Base-by-base conservation (phyloP, 2,113 vertebrate genomes). In the Aix galericulata region DNA sequence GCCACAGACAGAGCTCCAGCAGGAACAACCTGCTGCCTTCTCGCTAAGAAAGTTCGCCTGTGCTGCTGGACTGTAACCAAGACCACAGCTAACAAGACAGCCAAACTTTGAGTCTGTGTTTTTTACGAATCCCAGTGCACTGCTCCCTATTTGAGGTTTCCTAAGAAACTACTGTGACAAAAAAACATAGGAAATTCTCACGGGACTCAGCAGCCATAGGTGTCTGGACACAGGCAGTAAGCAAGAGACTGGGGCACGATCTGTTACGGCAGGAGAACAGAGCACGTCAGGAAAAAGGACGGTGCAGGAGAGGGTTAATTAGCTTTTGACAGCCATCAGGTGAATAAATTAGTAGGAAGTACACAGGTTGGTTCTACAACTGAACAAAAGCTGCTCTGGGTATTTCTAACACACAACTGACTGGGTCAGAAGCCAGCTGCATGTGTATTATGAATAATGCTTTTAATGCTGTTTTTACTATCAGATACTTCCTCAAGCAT, bases 191-290 rank as follows among this genome's bases (percentile, higher is more conserved):
- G 42, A 50, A 84, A 76, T 29, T 55, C 23, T 73, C 32, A 21
- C 38, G 32, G 50, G 74, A 55, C 0, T 0, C 6, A 2, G 5
- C 44, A 73, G 48, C 26, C 53, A 46, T 4, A 87, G 58, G 42
- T 2, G 0, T 13, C 50, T 67, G 38, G 42, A 46, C 6, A 31
- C 11, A 31, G 64, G 63, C 50, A 90, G 66, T 88, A 88, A 53
- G 48, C 80, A 22, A 59, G 17, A 38, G 69, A 69, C 64, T 10
- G 38, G 52, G n/a, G 23, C 31, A 56, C 0, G 0, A 17, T 31
- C 38, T 62, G 32, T 36, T 44, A 84, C 3, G 8, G 48, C 73
- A 80, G 31, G 21, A 79, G 53, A 60, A 48, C 0, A 1, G 83
- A 91, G 48, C 34, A 15, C 18, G 9, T 34, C 32, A 79, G 34